Conservation (phyloP, 1,140 invertebrate genomes). For the Leptinotarsa defecta region DNA sequence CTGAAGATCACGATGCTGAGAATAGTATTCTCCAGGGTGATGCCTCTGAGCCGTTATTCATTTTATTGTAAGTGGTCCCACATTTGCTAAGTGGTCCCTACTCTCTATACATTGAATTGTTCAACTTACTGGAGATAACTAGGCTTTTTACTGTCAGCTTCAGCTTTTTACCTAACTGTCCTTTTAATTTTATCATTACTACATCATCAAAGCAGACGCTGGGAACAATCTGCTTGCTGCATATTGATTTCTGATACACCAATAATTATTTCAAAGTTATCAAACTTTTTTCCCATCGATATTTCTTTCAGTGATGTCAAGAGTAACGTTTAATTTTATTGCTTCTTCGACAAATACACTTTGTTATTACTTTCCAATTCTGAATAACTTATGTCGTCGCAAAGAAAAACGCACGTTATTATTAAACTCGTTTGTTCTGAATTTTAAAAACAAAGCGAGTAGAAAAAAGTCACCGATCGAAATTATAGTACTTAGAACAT, state of each 20-base stretch:
- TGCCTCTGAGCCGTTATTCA: too few relatives aligned
- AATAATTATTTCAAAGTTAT: background rate
- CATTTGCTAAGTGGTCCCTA: too few relatives aligned
- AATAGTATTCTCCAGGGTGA: too few relatives aligned
- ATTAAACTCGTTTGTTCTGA: background rate
- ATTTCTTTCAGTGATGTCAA: background rate
- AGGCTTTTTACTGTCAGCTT: too few relatives aligned
- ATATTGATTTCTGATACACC: background rate
- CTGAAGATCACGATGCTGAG: too few relatives aligned
- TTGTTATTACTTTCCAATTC: background rate
- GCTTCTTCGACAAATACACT: background rate
- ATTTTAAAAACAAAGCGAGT: constrained; percentile 4
- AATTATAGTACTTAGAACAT: constrained; percentile 18
- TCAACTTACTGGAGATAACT: too few relatives aligned
- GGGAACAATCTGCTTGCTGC: background rate
- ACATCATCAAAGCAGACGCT: background rate
- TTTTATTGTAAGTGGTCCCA: too few relatives aligned
- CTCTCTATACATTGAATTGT: too few relatives aligned
- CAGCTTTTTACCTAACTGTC: too few relatives aligned
- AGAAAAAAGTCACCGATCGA: background rate
- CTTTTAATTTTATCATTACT: too few relatives aligned
- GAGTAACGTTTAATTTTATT: background rate
- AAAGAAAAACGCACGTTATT: constrained; percentile 16
- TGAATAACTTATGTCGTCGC: background rate
- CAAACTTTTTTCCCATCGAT: background rate